Conservation (phyloP, 2,888 invertebrate genomes). For the Dorcus hopei region DNA sequence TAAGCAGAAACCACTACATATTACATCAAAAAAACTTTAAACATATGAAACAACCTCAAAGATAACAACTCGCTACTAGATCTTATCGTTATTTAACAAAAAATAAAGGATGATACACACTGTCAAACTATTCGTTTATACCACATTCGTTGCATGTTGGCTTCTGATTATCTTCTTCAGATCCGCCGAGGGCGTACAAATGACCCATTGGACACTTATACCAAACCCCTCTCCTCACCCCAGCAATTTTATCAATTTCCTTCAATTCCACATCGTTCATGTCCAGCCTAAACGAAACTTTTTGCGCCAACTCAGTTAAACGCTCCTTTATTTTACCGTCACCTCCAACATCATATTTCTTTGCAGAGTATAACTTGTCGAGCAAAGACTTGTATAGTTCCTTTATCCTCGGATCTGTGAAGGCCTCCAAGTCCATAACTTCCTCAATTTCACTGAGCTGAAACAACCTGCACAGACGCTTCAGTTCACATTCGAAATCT, state of each 20-base stretch:
- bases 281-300: slow-evolving; percentile 14
- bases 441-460: slow-evolving; percentile 26
- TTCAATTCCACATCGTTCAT: slow-evolving; percentile 51
- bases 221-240: slow-evolving; percentile 61
- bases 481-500: slow-evolving; percentile 38
- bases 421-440: background rate
- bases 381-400: background rate
- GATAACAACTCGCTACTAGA: too few relatives aligned
- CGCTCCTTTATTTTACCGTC: slow-evolving; percentile 21
- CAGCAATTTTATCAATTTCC: slow-evolving; percentile 58
- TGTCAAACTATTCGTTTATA: too few relatives aligned
- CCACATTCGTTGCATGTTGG: too few relatives aligned
- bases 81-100: too few relatives aligned
- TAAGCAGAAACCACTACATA: too few relatives aligned
- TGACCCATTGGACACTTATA: slow-evolving; percentile 71
- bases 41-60: too few relatives aligned
- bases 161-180: too few relatives aligned
- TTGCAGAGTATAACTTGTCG: slow-evolving; percentile 18
- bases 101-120: too few relatives aligned
- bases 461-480: slow-evolving; percentile 34
- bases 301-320: slow-evolving; percentile 19
- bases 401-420: background rate
- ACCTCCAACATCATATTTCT: slow-evolving; percentile 18
- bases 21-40: too few relatives aligned
- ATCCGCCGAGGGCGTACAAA: slow-evolving; percentile 49